phyloP scores from a whole-genome alignment of 2,797 vertebrate genomes.

The Cuculus canorus region DNA sequence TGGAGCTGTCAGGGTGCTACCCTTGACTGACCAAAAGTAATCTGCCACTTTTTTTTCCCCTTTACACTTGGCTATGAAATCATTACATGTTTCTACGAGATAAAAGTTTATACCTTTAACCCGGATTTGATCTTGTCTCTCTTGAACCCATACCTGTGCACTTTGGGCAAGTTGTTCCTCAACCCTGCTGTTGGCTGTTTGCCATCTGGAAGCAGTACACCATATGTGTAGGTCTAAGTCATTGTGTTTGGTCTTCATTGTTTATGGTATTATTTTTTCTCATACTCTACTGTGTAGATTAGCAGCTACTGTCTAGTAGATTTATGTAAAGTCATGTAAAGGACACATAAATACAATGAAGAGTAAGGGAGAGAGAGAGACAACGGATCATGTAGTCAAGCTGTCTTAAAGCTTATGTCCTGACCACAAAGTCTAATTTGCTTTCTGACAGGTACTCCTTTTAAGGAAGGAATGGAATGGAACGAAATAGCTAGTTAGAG shows the following conservation, averaged over 20 bases:
- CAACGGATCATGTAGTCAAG: fast-evolving
- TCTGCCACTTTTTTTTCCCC: not conserved
- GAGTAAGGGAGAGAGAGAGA: not conserved
- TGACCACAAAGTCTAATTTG: not conserved
- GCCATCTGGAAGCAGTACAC: not conserved
- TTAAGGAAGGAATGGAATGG: not conserved
- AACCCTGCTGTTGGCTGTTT: not conserved
- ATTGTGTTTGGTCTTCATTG: not conserved
- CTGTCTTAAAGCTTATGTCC: not conserved
- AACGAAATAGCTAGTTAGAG: not conserved
- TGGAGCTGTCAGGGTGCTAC: not conserved
- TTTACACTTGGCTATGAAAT: not conserved
- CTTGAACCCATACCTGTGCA: fast-evolving
- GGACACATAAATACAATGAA: not conserved
- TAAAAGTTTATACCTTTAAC: not conserved
- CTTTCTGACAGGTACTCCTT: not conserved
- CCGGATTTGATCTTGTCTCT: not conserved
- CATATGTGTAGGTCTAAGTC: not conserved
- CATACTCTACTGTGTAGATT: not conserved
- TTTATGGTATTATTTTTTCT: not conserved
- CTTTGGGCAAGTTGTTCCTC: not conserved
- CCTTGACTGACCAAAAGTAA: not conserved
- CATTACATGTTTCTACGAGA: not conserved
- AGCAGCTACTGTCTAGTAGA: not conserved
- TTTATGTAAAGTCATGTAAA: not conserved